Evolutionary conservation across 2,797 vertebrate genomes (phyloP).

Genomic region (Sebastes kiyomatsui): DNA sequence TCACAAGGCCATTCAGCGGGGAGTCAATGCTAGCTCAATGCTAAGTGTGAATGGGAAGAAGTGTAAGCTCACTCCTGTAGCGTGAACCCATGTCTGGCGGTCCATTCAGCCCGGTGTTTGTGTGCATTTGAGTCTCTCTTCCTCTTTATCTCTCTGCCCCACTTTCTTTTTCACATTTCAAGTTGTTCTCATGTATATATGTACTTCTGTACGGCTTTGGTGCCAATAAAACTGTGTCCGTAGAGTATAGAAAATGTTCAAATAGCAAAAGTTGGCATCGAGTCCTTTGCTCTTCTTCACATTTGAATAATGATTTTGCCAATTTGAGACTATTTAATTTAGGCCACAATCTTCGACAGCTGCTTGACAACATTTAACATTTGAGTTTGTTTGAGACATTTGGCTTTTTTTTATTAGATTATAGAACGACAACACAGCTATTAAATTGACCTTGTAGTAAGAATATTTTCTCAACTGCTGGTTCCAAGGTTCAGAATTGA

Average conservation of each 20-base stretch:
- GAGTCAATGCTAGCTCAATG: slow-evolving; percentile 73
- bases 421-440: not conserved
- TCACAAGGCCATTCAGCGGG: slow-evolving; percentile 63
- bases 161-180: slow-evolving; percentile 14
- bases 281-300: not conserved
- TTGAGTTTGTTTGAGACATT: not conserved
- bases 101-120: slow-evolving; percentile 34
- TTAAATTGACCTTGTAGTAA: not conserved
- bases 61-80: slow-evolving; percentile 57
- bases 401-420: not conserved
- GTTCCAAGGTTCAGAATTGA: not conserved
- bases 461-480: not conserved
- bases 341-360: not conserved
- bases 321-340: not conserved
- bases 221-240: not conserved
- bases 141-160: slow-evolving; percentile 15
- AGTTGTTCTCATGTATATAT: slow-evolving; percentile 2
- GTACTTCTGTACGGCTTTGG: not conserved
- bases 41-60: slow-evolving; percentile 62
- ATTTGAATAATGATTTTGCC: not conserved
- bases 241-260: not conserved
- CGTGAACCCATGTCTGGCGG: slow-evolving; percentile 48
- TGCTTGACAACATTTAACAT: not conserved
- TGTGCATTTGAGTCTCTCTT: slow-evolving; percentile 12
- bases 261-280: not conserved